Evolutionary conservation across 2,113 vertebrate species (phyloP), one percentile per base, ranked within the genome.

Genomic region (Rhadina sibilatrix): DNA sequence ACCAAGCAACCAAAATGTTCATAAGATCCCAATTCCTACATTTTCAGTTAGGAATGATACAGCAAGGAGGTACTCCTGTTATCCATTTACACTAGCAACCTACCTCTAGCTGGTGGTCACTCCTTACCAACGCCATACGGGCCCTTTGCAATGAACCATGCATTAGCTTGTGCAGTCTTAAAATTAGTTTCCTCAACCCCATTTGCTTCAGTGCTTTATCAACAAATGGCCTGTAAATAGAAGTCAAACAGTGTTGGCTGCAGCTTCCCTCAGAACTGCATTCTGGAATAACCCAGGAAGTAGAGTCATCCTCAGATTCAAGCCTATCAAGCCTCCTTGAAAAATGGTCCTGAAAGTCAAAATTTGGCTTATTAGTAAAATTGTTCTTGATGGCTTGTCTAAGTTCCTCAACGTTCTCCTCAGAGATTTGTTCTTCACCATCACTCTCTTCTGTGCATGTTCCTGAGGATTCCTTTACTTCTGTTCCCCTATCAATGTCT

Each of bases 151-250:
- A 98, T 37, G 99, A 99, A 59, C 99, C 99, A 86, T 99, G 98
- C 99, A 99, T 99, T 96, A 99, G 98, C 97, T 99, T 99, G 98
- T 99, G 99, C 91, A 99, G 98, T 96, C 99, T 98, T 82, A 99
- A 98, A 97, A 99, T 99, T 71, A 99, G 97, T 97, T 99, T 99
- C 78, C 99, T 98, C 69, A 99, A 98, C 65, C 99, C 99, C 99
- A 99, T 99, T 96, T 99, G 99, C 97, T 99, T 99, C 98, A 99
- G 98, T 63, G 99, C 99, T 98, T 99, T 99, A 98, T 99, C 99
- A 95, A 99, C 99, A 98, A 99, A 99, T 0, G 99, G 99, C 47
- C 99, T 98, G 96, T 99, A 99, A 96, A 99, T 99, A 94, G 99
- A 98, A 22, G 99, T 99, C 94, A 99, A 98, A 94, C 98, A 99